Conservation (phyloP, 2,888 invertebrate species). For the Coenonympha arcania region DNA sequence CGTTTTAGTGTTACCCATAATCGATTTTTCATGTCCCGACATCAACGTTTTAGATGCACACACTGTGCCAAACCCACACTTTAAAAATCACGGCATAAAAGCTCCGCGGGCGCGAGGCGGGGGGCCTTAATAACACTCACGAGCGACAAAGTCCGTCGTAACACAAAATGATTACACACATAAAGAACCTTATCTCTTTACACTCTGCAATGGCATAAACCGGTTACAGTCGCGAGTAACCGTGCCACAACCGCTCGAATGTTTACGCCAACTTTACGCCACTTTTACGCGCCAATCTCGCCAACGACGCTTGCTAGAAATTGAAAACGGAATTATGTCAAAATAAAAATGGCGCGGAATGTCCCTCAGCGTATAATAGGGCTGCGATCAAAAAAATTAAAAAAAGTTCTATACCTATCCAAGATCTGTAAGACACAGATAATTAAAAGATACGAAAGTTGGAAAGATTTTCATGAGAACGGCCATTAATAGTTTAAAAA, state of each 20-base stretch:
- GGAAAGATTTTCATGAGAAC: too few relatives aligned
- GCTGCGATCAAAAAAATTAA: too few relatives aligned
- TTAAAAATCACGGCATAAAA: constrained; percentile 44
- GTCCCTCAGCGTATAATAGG: constrained; percentile 20
- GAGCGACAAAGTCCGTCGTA: constrained; percentile 56
- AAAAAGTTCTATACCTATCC: too few relatives aligned
- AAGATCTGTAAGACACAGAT: too few relatives aligned
- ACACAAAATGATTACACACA: constrained; percentile 69
- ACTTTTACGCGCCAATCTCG: constrained; percentile 69
- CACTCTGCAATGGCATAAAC: constrained; percentile 63
- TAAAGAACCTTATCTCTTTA: constrained; percentile 70
- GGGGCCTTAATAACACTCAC: constrained; percentile 59
- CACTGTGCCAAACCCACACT: constrained; percentile 34
- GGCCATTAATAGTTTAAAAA: too few relatives aligned
- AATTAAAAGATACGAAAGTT: too few relatives aligned
- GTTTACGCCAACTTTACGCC: constrained; percentile 71
- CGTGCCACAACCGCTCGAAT: constrained; percentile 61
- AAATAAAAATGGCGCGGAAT: constrained; percentile 56
- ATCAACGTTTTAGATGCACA: constrained; percentile 19
- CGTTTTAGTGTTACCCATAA: constrained; percentile 6
- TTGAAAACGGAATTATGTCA: constrained; percentile 68
- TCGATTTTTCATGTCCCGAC: constrained; percentile 9
- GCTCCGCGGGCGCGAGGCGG: constrained; percentile 36
- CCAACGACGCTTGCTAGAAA: constrained; percentile 51
- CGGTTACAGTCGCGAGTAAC: constrained; percentile 61